Evolutionary conservation across 2,797 vertebrate species (phyloP), one percentile per base, ranked within the genome.

Genomic region (Chanos chanos): DNA sequence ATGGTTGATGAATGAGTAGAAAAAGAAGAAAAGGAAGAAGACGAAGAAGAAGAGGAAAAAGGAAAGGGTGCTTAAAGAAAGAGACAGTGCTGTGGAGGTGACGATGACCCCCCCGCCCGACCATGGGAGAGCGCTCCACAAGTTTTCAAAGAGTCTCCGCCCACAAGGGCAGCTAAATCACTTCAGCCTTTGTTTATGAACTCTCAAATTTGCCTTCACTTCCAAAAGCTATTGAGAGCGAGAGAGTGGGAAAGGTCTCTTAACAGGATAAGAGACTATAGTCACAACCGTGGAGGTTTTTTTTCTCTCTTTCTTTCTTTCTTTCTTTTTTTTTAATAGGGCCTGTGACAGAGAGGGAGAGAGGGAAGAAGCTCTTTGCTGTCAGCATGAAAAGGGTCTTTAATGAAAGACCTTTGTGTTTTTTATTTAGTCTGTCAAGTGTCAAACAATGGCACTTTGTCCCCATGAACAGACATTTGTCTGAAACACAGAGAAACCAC

Each of bases 401-500:
- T 37, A 67, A 55, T 56, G 47, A 39, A 67, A 52, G 59, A 70
- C 60, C 49, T 68, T 72, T 72, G 58, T 61, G 58, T 51, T 40
- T 55, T 49, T 48, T 33, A 61, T 65, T 69, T 56, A 57, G 62
- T 48, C 49, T 50, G 71, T 74, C 64, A 67, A 63, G 44, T 53
- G 44, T 57, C 30, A 67, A 28, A 64, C 56, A 71, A 74, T 64
- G 37, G 51, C 5, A 36, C 34, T 63, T 12, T 55, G 59, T 59
- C 44, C 27, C 16, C 39, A 51, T 51, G 36, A 64, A 64, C 40
- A 64, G 63, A 55, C 18, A 64, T 44, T 50, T 36, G 54, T 64
- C 66, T 53, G 37, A 25, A 31, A 30, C 45, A 47, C 22, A 31
- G 27, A 47, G 53, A 12, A 47, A 58, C 60, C 53, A 58, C 45